Evolutionary conservation across 64 coral and sea anemone species (phyloP).

Genomic region (Pocillopora damicornis): DNA sequence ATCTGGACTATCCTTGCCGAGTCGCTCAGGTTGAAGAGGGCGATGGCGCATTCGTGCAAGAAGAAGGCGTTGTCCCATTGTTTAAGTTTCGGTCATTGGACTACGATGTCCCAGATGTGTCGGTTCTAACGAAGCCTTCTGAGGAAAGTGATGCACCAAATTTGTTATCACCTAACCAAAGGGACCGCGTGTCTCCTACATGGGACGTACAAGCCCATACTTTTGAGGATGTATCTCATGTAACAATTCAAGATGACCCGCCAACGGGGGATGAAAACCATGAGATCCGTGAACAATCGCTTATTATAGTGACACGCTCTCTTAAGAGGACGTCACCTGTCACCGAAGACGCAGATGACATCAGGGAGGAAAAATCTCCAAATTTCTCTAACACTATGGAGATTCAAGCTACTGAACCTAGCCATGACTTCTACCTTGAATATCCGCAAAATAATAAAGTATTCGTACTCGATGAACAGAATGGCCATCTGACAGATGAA

Average conservation of each 20-base stretch:
- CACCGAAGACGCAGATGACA: background rate
- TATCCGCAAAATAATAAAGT: background rate
- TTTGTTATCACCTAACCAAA: background rate
- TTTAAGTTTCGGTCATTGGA: background rate
- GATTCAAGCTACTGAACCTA: background rate
- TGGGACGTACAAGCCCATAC: slow-evolving; percentile 12
- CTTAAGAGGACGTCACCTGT: background rate
- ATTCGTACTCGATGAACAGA: background rate
- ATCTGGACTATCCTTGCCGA: slow-evolving; percentile 9
- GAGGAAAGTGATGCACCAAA: background rate
- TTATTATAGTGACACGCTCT: slow-evolving; percentile 1
- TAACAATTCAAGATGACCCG: background rate
- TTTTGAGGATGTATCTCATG: background rate
- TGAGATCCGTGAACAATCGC: background rate
- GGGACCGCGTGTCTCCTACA: background rate
- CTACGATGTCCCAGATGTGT: background rate
- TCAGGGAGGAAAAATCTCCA: background rate
- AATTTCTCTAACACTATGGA: background rate
- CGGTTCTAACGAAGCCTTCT: background rate
- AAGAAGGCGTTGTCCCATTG: slow-evolving; percentile 12
- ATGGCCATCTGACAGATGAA: background rate
- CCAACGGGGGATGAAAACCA: background rate
- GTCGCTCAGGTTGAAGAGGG: background rate
- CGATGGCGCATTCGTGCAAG: background rate
- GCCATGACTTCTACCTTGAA: background rate